Conservation (phyloP, 1,140 invertebrate genomes). For the Drosophila navojoa region DNA sequence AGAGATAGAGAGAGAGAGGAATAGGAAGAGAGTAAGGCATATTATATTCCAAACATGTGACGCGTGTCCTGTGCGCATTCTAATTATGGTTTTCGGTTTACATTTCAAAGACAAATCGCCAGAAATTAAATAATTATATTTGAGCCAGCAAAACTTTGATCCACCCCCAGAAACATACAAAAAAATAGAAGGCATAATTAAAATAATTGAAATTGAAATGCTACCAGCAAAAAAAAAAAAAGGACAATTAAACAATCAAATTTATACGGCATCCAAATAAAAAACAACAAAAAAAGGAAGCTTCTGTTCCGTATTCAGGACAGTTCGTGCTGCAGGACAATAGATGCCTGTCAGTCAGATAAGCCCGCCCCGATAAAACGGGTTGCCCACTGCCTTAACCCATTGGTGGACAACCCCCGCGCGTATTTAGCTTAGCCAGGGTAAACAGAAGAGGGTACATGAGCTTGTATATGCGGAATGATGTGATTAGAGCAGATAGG, state of each 20-base stretch:
- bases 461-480: background rate
- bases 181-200: slow-evolving; percentile 60
- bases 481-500: too few relatives aligned
- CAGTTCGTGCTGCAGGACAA: slow-evolving; percentile 22
- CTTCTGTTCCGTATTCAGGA: background rate
- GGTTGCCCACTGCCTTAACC: slow-evolving; percentile 35
- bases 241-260: slow-evolving; percentile 79
- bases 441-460: background rate
- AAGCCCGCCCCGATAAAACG: slow-evolving; percentile 28
- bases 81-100: slow-evolving; percentile 60
- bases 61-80: slow-evolving; percentile 67
- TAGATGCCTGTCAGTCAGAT: slow-evolving; percentile 27
- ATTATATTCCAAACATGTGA: slow-evolving; percentile 46
- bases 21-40: background rate
- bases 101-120: slow-evolving; percentile 62
- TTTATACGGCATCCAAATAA: slow-evolving; percentile 60
- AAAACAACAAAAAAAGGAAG: background rate
- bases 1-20: background rate
- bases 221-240: slow-evolving; percentile 51
- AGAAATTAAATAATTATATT: slow-evolving; percentile 77
- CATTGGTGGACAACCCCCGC: slow-evolving; percentile 39
- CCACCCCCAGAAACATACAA: slow-evolving; percentile 18
- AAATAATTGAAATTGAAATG: slow-evolving; percentile 78
- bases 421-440: background rate
- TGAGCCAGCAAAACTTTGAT: slow-evolving; percentile 32